phyloP scores from a whole-genome alignment of 1,140 invertebrate species.

The Pachypsylla venusta region DNA sequence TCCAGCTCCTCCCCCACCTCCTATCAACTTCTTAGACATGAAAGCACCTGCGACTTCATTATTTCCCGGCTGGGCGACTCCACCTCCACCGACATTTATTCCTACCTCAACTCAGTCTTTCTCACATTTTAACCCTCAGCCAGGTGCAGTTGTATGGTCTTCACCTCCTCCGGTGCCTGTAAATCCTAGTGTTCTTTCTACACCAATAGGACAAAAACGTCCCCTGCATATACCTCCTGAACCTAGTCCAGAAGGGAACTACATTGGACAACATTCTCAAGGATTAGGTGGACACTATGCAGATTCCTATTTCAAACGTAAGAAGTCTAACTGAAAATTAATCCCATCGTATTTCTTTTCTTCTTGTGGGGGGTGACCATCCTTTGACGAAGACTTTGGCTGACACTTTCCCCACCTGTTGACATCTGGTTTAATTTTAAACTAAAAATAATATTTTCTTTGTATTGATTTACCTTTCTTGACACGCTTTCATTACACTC shows the following conservation, averaged over 20 bases:
- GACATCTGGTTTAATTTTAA: constrained; percentile 8
- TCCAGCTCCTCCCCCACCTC: constrained; percentile 12
- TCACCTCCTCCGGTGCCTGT: neutral
- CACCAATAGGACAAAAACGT: constrained; percentile 36
- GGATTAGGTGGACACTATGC: constrained; percentile 41
- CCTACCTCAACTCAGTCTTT: constrained; percentile 4
- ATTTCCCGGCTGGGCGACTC: neutral
- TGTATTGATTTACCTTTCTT: neutral
- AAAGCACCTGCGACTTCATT: no score
- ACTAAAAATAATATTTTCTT: constrained; percentile 7
- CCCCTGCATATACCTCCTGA: constrained; percentile 37
- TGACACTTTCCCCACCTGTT: neutral
- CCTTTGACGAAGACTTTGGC: neutral
- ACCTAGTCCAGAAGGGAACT: constrained; percentile 35
- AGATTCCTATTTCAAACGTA: constrained; percentile 36
- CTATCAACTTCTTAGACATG: constrained; percentile 17
- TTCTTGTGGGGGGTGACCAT: neutral
- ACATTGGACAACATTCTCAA: constrained; percentile 41
- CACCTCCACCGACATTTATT: constrained; percentile 1
- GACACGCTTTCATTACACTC: constrained; percentile 3
- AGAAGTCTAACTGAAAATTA: constrained; percentile 29
- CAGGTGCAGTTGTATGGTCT: constrained; percentile 5
- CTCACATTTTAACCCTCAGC: constrained; percentile 4
- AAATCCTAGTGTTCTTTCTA: constrained; percentile 16
- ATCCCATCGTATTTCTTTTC: neutral